A percentile compares a stretch with the other conserved stretches of the same genome.
Evolutionary conservation across 2,888 invertebrate genomes (phyloP).

Genomic region (Lasioglossum leucozonium): DNA sequence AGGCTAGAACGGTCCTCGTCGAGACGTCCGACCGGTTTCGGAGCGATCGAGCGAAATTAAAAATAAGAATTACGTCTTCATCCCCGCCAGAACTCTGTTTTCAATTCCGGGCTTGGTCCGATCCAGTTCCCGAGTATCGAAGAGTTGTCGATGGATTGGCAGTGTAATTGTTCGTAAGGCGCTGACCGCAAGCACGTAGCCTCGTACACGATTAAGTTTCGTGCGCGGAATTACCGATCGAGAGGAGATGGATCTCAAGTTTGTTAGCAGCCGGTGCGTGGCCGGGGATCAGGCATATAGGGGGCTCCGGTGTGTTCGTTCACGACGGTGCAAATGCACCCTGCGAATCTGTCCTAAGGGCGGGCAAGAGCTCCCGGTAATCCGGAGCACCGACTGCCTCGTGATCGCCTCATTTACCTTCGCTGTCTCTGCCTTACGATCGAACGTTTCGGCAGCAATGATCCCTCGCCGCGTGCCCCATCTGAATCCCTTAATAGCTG

Average conservation of each 20-base stretch:
- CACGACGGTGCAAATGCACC: slow-evolving; percentile 23
- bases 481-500: neutral
- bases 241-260: slow-evolving; percentile 29
- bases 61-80: neutral
- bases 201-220: slow-evolving; percentile 17
- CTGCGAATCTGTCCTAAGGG: slow-evolving; percentile 33
- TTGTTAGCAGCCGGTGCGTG: slow-evolving; percentile 18
- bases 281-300: neutral
- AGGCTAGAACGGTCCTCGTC: neutral
- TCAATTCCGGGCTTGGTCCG: neutral
- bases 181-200: slow-evolving; percentile 1
- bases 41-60: neutral
- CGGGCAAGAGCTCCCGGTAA: slow-evolving; percentile 22
- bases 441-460: slow-evolving; percentile 22
- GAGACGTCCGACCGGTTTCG: neutral
- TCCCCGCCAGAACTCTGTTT: neutral
- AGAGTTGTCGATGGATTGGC: slow-evolving; percentile 21
- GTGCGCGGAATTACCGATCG: slow-evolving; percentile 24
- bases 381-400: slow-evolving; percentile 11
- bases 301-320: slow-evolving; percentile 41
- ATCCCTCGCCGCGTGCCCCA: neutral
- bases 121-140: slow-evolving; percentile 12
- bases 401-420: slow-evolving; percentile 40
- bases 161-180: slow-evolving; percentile 20
- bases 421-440: slow-evolving; percentile 25